A percentile compares a stretch with the other conserved stretches of the same genome.
These are phyloP conservation scores for Pseudomugil gertrudae DNA, from an alignment of 2,797 vertebrate species.

Conservation along the genomic window DNA sequence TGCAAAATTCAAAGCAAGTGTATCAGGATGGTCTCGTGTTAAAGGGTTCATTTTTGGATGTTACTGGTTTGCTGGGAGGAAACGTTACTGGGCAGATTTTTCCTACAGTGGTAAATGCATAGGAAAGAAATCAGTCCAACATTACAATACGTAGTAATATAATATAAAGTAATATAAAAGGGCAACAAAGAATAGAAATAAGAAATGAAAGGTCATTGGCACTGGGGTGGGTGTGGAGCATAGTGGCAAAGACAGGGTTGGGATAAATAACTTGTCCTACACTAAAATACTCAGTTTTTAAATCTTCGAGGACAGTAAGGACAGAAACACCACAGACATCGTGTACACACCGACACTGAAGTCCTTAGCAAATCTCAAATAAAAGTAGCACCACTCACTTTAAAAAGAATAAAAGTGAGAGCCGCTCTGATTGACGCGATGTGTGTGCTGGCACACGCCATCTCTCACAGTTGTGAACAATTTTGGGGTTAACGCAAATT, in stretches of 20 bases:
- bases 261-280: constrained; percentile 41
- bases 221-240: constrained; percentile 49
- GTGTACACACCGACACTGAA: constrained; percentile 58
- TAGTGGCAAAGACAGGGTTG: neutral
- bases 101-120: constrained; percentile 69
- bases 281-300: constrained; percentile 38
- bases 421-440: constrained; percentile 31
- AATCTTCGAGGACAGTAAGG: constrained; percentile 41
- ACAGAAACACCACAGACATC: constrained; percentile 50
- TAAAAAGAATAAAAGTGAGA: constrained; percentile 42
- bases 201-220: constrained; percentile 71
- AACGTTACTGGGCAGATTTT: constrained; percentile 50
- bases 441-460: constrained; percentile 17
- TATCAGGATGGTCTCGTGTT: constrained; percentile 16
- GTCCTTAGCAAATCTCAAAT: constrained; percentile 61
- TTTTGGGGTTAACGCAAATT: constrained; percentile 46
- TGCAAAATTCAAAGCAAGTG: constrained; percentile 22
- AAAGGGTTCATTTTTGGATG: constrained; percentile 29
- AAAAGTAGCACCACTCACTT: constrained; percentile 44
- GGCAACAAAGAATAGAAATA: constrained; percentile 2
- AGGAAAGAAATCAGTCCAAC: constrained; percentile 70
- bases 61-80: constrained; percentile 33
- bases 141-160: constrained; percentile 48
- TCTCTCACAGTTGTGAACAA: constrained; percentile 55
- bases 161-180: constrained; percentile 62